Percentiles rank a stretch among this genome's conserved stretches.
Conservation (phyloP, 2,113 vertebrate genomes). For the Cisticola juncidis region DNA sequence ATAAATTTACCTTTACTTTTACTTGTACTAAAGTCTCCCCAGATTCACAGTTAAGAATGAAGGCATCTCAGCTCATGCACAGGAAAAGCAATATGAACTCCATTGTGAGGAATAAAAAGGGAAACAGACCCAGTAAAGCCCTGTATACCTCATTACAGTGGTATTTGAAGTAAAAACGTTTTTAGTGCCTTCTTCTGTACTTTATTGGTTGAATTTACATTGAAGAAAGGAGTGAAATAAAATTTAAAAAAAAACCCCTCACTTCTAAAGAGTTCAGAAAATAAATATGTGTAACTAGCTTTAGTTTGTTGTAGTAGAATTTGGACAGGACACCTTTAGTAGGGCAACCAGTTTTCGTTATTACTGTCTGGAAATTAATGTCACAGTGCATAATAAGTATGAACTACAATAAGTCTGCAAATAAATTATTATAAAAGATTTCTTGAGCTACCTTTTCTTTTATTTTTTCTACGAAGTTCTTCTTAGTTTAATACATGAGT, state of each 20-base stretch:
- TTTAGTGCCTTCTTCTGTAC: background rate
- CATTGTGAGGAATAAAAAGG: background rate
- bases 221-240: background rate
- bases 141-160: accelerated
- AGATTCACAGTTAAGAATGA: background rate
- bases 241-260: background rate
- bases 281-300: background rate
- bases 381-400: background rate
- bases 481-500: background rate
- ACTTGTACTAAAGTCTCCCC: background rate
- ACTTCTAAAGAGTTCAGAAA: background rate
- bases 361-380: background rate
- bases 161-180: background rate
- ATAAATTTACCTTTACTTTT: background rate
- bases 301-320: background rate
- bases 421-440: background rate
- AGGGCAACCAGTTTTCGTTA: background rate
- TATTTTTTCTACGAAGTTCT: background rate
- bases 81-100: background rate
- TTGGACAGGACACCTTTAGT: background rate
- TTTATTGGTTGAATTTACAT: background rate
- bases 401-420: background rate
- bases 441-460: background rate
- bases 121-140: background rate
- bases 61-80: background rate